Percentiles rank a stretch among this genome's conserved stretches.
phyloP scores from a whole-genome alignment of 2,888 invertebrate species.

The Lamellibrachia satsuma region DNA sequence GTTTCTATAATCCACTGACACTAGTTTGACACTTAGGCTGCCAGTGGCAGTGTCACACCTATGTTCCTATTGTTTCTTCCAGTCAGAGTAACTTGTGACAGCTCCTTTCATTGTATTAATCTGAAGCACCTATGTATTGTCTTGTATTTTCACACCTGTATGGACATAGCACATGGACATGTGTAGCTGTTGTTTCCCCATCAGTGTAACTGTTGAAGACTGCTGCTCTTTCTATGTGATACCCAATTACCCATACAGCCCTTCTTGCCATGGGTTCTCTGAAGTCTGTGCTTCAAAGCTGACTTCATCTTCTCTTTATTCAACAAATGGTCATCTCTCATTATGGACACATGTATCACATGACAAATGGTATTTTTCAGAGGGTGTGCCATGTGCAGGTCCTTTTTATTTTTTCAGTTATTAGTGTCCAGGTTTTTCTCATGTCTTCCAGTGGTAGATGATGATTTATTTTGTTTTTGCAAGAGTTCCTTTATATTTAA shows the following conservation, averaged over 20 bases:
- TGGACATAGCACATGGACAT: background rate
- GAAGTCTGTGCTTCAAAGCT: background rate
- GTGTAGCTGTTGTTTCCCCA: background rate
- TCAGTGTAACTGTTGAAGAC: no score
- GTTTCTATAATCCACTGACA: background rate
- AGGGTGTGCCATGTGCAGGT: no score
- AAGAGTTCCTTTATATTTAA: no score
- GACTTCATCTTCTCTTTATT: background rate
- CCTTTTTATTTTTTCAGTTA: no score
- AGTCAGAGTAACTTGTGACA: background rate
- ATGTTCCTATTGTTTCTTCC: background rate
- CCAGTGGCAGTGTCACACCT: background rate
- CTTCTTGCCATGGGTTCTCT: background rate
- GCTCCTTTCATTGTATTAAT: background rate
- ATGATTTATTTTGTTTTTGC: no score
- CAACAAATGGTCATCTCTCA: no score
- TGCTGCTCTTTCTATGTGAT: background rate
- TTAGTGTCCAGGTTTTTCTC: no score
- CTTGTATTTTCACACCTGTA: background rate
- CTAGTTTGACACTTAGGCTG: background rate
- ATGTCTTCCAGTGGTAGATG: no score
- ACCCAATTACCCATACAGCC: background rate
- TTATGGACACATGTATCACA: no score
- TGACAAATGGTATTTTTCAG: no score
- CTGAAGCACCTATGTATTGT: background rate